A percentile compares a stretch with the other conserved stretches of the same genome.
Evolutionary conservation across 2,888 invertebrate species (phyloP).

Genomic region (Venusia cambrica): DNA sequence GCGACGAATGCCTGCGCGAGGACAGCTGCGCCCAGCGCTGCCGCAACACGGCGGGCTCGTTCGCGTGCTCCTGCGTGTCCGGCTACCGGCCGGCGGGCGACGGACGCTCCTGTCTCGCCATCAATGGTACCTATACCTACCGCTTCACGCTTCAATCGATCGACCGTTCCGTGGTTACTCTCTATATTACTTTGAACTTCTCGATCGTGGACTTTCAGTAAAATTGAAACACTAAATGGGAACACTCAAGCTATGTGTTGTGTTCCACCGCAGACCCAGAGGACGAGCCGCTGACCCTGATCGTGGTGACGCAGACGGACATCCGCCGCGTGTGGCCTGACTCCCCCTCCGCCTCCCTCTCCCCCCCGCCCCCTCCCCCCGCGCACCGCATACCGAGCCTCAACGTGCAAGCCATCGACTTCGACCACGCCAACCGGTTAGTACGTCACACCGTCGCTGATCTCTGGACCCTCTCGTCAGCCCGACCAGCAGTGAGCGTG

Average conservation of each 20-base stretch:
- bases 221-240: no score
- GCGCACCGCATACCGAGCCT: conserved; percentile 43
- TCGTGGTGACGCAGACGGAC: conserved; percentile 85
- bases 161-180: no score
- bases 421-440: conserved; percentile 60
- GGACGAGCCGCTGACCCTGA: conserved; percentile 82
- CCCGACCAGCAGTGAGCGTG: no score
- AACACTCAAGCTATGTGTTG: no score
- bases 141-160: no score
- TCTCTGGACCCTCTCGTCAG: no score
- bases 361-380: conserved; percentile 18
- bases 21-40: conserved; percentile 89
- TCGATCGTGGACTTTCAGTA: no score
- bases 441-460: no score
- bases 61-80: conserved; percentile 85
- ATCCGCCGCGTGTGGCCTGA: conserved; percentile 80
- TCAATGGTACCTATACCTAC: conserved; percentile 81
- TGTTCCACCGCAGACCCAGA: conserved; percentile 84
- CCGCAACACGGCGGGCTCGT: conserved; percentile 84
- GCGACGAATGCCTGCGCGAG: conserved; percentile 88
- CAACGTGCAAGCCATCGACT: conserved; percentile 64
- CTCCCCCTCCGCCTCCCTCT: conserved; percentile 8
- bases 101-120: conserved; percentile 82
- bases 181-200: no score
- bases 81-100: conserved; percentile 83